These are phyloP conservation scores for Cisticola juncidis DNA, from an alignment of 2,113 vertebrate genomes.

Conservation along the genomic window DNA sequence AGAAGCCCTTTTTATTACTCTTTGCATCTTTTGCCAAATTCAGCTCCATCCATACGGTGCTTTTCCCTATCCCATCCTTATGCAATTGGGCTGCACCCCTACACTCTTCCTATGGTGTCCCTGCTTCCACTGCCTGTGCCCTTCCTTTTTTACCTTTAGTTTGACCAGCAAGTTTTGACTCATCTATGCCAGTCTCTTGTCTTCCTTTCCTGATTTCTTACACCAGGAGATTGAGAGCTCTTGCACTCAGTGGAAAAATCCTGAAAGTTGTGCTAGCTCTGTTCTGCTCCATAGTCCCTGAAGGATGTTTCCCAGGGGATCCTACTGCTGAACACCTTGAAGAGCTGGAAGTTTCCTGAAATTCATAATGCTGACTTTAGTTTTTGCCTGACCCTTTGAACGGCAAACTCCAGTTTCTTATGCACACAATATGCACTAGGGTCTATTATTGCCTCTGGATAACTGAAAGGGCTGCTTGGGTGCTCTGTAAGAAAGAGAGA, in stretches of 20 bases:
- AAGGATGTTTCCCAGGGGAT: neutral
- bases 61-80: neutral
- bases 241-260: neutral
- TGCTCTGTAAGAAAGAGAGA: neutral
- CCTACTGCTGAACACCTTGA: neutral
- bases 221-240: neutral
- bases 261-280: neutral
- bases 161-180: neutral
- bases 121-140: neutral
- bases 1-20: neutral
- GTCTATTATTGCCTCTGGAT: neutral
- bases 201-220: neutral
- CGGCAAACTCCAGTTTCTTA: neutral
- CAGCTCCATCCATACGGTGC: neutral
- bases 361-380: neutral
- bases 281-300: neutral
- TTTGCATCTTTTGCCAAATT: neutral
- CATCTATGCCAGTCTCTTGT: neutral
- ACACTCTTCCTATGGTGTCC: neutral
- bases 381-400: neutral
- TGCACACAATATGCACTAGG: too few relatives aligned
- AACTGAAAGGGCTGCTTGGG: neutral
- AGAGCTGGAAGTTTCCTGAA: neutral
- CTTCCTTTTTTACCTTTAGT: neutral
- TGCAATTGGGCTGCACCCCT: fast-evolving